Evolutionary conservation across 1,140 invertebrate species (phyloP), one percentile per base, ranked within the genome.

Genomic region (Halyomorpha halys): DNA sequence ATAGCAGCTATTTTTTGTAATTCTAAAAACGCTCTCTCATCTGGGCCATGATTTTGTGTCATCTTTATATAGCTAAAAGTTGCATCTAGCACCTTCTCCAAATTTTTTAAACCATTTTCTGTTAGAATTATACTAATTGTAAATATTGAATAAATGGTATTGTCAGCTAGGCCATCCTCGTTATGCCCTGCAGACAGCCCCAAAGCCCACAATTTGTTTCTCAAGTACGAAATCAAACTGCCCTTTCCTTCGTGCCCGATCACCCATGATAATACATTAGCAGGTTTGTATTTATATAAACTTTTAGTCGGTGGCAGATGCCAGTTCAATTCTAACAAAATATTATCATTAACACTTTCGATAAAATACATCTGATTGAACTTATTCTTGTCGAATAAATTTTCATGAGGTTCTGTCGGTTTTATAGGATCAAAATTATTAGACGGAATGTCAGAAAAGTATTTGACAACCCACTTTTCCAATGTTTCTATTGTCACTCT

Each of bases 211-310:
- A 91, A 83, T 76, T 86, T 87, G 59, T 85, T 82, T 65, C 87
- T 83, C 34, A 97, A 76, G 71, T 89, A 90, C 44, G 88, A 87
- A 1, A 93, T 81, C 14, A 97, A 74, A 69, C 90, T 92, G 23
- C 91, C 91, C 69, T 85, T 82, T 2, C 92, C 92, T 76, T 96
- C 91, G 73, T 96, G 87, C 0, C 90, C 92, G 6, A 96, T 75
- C 6, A 96, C 74, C 75, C 86, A 90, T 0, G 86, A 84, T 0
- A 96, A 72, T 69, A 94, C 92, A 54, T 87, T 78, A 65, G 88
- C 79, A 0, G 89, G 87, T 74, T 91, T 91, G 27, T 78, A 80
- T 73, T 82, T 83, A 72, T 92, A 94, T 18, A 84, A 77, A 53
- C 84, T 73, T 65, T 81, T 72, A n/a, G 89, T 72, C 1, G 87